phyloP scores from a whole-genome alignment of 1,140 invertebrate genomes.

The Pemphigus obesinymphae region DNA sequence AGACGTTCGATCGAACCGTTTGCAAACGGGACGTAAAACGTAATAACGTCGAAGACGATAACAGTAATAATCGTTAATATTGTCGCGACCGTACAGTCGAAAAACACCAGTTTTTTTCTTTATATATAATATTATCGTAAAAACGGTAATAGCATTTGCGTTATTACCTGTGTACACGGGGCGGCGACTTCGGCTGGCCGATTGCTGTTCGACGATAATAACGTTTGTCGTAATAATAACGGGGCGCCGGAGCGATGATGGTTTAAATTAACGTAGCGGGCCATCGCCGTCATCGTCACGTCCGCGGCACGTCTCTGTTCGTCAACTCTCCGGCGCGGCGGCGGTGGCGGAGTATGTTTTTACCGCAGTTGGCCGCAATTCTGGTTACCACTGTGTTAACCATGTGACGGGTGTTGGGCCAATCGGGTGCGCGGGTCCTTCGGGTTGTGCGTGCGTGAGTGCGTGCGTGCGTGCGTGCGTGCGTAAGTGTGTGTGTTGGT shows the following conservation, averaged over 20 bases:
- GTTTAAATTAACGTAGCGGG: neutral
- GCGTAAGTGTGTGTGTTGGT: conserved; percentile 37
- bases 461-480: conserved; percentile 12
- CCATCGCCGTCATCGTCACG: neutral
- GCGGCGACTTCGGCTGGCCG: neutral
- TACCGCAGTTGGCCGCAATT: conserved; percentile 35
- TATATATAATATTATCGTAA: no score
- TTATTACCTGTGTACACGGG: neutral
- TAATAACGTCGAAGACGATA: neutral
- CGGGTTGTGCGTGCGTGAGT: conserved; percentile 20
- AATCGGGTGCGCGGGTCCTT: conserved; percentile 38
- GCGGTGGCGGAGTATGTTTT: conserved; percentile 23
- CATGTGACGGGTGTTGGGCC: conserved; percentile 40
- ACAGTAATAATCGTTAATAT: neutral
- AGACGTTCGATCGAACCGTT: neutral
- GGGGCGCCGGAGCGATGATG: neutral
- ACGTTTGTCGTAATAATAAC: neutral
- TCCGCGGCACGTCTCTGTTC: no score
- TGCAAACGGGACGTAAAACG: neutral
- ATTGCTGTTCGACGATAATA: neutral
- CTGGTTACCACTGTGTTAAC: conserved; percentile 41
- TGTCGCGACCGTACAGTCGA: no score
- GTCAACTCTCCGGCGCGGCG: neutral
- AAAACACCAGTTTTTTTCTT: no score
- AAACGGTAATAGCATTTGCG: neutral